phyloP scores from a whole-genome alignment of 1,140 invertebrate genomes.

The Protaetia brevitarsis region DNA sequence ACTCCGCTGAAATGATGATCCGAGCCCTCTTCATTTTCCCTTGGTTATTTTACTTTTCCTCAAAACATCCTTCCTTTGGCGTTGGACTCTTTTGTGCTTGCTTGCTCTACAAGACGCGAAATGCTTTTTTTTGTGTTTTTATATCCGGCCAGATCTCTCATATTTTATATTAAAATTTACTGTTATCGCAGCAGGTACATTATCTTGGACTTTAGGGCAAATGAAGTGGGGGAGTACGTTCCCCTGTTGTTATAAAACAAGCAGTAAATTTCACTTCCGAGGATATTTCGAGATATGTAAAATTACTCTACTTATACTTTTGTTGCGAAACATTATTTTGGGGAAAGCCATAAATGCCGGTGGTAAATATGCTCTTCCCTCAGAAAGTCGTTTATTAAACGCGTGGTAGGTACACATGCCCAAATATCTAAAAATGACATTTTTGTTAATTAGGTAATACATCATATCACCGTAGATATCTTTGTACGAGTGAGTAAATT shows the following conservation, averaged over 20 bases:
- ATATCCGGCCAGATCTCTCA: conserved; percentile 2
- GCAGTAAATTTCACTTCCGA: conserved; percentile 2
- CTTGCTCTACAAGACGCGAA: neutral
- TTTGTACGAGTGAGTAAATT: too few relatives aligned
- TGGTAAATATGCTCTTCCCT: neutral
- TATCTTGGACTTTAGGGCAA: conserved; percentile 10
- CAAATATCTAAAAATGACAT: too few relatives aligned
- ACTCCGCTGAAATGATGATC: neutral
- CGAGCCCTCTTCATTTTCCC: conserved; percentile 10
- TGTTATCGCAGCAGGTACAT: conserved; percentile 15
- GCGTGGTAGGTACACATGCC: too few relatives aligned
- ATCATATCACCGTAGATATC: too few relatives aligned
- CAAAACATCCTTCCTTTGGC: conserved; percentile 4
- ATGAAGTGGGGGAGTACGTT: neutral
- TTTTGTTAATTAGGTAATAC: neutral
- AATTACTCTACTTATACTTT: neutral
- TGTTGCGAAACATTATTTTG: neutral
- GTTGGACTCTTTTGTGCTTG: neutral
- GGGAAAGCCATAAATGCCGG: neutral
- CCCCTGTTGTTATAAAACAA: conserved; percentile 9
- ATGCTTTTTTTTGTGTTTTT: conserved; percentile 10
- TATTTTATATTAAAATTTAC: conserved; percentile 19
- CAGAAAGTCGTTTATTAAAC: too few relatives aligned
- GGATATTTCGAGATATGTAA: neutral
- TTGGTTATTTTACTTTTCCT: neutral